Percentiles rank a stretch among this genome's conserved stretches.
Conservation (phyloP, 2,113 vertebrate genomes). For the Ornithorhynchus anatinus region DNA sequence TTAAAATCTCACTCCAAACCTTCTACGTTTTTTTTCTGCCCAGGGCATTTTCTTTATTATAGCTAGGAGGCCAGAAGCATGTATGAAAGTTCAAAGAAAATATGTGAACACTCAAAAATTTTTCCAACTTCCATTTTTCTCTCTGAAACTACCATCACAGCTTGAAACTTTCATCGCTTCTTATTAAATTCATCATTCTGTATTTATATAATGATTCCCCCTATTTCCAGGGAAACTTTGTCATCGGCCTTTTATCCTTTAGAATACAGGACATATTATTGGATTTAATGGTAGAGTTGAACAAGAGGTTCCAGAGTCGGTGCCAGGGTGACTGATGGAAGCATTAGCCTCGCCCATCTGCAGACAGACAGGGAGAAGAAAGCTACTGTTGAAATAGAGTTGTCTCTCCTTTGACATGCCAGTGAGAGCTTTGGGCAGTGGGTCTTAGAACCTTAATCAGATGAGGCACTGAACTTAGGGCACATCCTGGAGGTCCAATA, state of each 20-base stretch:
- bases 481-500: too few relatives aligned
- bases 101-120: background rate
- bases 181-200: conserved; percentile 41
- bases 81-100: conserved; percentile 25
- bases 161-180: conserved; percentile 28
- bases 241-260: conserved; percentile 11
- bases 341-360: background rate
- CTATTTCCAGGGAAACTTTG: background rate
- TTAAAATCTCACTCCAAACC: conserved; percentile 7
- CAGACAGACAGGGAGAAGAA: conserved; percentile 4
- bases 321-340: conserved; percentile 38
- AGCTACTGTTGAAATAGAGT: background rate
- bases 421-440: background rate
- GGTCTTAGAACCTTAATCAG: too few relatives aligned
- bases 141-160: background rate
- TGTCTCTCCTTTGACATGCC: conserved; percentile 1
- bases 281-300: conserved; percentile 40
- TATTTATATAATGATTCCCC: conserved; percentile 1
- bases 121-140: background rate
- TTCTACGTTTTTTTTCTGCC: background rate
- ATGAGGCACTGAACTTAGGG: too few relatives aligned
- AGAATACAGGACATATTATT: conserved; percentile 5
- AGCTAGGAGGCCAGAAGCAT: background rate
- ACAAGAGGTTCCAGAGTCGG: conserved; percentile 20
- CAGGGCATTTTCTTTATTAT: background rate